Evolutionary conservation across 2,797 vertebrate species (phyloP), one percentile per base, ranked within the genome.

Genomic region (Petrocephalus sullivani): DNA sequence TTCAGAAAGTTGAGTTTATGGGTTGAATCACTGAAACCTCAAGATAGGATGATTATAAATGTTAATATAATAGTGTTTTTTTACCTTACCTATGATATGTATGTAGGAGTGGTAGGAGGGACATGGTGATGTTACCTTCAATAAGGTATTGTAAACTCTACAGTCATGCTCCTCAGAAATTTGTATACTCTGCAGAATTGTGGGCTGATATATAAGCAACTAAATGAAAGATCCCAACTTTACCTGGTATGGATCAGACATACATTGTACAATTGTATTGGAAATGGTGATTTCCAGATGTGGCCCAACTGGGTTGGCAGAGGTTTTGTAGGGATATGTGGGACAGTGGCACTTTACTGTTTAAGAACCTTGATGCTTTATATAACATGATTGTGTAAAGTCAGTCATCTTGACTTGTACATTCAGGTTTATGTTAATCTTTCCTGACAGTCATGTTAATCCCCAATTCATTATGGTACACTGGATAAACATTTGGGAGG

Each of bases 201-300:
- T 19, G 9, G 56, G 56, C 16, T 57, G 49, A 37, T 28, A 37
- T 12, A 46, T 21, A 81, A 49, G 19, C 41, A n/a, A 49, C 41
- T 81, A 19, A 81, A 81, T 19, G 75, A 49, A 81, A 46, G 75
- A 41, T 21, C 7, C 19, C 33, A n/a, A 46, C 75, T 49, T 81
- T 49, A 14, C 19, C 19, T 81, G 75, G 19, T 49, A 49, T 46
- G 75, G 3, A 49, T 19, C 56, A 57, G 16, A 57, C 56, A 57
- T 46, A 46, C 41, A 19, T 19, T 14, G 16, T 19, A 57, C 16
- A 57, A 57, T 6, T 75, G 67, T 41, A 75, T 75, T 75, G 67
- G 67, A 75, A 75, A 16, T 71, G 28, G 64, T 71, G 64, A 71
- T 75, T 75, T 75, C 67, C 67, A 49, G 41, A 81, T 81, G 75